Evolutionary conservation across 2,888 invertebrate species (phyloP), one percentile per base, ranked within the genome.

Genomic region (Pomacea canaliculata): DNA sequence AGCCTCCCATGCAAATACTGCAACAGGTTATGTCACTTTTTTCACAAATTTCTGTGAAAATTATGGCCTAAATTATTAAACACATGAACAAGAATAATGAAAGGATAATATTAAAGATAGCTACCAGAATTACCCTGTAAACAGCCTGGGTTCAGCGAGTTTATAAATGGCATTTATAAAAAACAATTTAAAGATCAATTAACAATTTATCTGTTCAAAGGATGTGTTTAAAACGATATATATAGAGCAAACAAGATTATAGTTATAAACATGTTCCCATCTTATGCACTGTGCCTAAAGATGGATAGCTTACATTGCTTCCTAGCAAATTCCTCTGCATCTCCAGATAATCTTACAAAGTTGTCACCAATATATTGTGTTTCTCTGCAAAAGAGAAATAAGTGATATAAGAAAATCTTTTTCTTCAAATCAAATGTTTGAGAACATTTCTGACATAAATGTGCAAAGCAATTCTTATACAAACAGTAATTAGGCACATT

Each of bases 1-100:
- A 7, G 98, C 98, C 88, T 98, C 97, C 98, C 99, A 99, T 7
- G 98, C 98, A 93, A 99, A 99, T 88, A 97, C 90, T 91, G 84
- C 9, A 56, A 16, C 51, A 56, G 16, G 51, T 56, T 7, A 82
- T 79, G 79, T 69, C 19, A 68, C 1, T 65, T 62, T 7, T 62
- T 19, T 19, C 12, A 56, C 10, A 23, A 70, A 16, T 51, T 70
- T n/a, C 56, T 51, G 7, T 19, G 19, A n/a, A 8, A 46, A 56
- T 13, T 37, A 37, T 9, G 13, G 10, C 27, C 46, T 37, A 23
- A 18, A 7, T 46, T n/a, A 69, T 23, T 9, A 37, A 56, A 56
- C 16, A 56, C 16, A 10, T 56, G 10, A 13, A 56, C 23, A 56
- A 56, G 8, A 56, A 56, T 56, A 56, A 51, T 10, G 13, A 51